Evolutionary conservation across 2,888 invertebrate genomes (phyloP).

Genomic region (Lycocerus yunnanus): DNA sequence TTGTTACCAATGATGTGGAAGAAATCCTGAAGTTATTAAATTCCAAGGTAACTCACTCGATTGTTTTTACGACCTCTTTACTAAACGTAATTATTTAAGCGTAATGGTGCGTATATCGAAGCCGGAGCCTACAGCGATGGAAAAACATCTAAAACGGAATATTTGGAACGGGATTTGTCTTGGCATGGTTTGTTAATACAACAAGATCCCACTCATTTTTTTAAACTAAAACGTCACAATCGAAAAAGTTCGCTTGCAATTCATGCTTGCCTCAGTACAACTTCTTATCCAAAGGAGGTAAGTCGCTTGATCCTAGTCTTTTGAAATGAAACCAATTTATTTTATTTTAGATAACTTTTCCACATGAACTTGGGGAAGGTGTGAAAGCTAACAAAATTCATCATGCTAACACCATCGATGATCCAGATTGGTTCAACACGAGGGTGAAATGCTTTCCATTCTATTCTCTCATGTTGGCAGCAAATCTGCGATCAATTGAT

Average conservation of each 20-base stretch:
- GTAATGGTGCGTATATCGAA: constrained; percentile 75
- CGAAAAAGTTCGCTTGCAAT: constrained; percentile 66
- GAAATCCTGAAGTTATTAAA: constrained; percentile 55
- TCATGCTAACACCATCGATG: constrained; percentile 60
- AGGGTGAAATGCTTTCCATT: constrained; percentile 85
- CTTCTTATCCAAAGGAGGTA: constrained; percentile 77
- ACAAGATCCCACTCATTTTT: constrained; percentile 78
- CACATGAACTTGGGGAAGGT: constrained; percentile 56
- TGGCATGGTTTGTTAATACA: constrained; percentile 80
- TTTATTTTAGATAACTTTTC: constrained; percentile 55
- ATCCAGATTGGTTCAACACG: constrained; percentile 66
- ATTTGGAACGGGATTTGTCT: constrained; percentile 69
- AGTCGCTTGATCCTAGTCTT: constrained; percentile 33
- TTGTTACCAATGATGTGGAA: constrained; percentile 58
- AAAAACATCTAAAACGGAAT: constrained; percentile 68
- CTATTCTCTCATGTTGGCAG: constrained; percentile 78
- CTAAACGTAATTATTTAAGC: constrained; percentile 55
- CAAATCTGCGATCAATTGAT: constrained; percentile 70
- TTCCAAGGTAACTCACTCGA: constrained; percentile 52
- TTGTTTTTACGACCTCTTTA: constrained; percentile 31
- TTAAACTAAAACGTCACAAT: constrained; percentile 64
- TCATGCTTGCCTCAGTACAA: constrained; percentile 81
- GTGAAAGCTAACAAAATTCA: constrained; percentile 56
- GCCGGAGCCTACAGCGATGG: constrained; percentile 65
- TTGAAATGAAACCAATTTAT: neutral